phyloP scores from a whole-genome alignment of 2,797 vertebrate genomes.

The Sphaeramia orbicularis region DNA sequence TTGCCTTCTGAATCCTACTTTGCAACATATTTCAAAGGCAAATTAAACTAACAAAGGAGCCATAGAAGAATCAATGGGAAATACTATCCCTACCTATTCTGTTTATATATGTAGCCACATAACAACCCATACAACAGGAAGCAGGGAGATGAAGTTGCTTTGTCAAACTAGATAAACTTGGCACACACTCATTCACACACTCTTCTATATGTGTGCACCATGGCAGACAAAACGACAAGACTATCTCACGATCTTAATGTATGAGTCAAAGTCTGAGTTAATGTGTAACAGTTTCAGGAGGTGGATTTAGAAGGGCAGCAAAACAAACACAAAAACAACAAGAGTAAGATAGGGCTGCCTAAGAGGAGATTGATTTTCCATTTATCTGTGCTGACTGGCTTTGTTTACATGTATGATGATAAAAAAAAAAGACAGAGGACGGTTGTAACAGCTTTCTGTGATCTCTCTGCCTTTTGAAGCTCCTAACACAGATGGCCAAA shows the following conservation, averaged over 20 bases:
- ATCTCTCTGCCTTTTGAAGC: constrained; percentile 50
- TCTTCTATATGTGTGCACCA: constrained; percentile 9
- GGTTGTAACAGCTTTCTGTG: constrained; percentile 22
- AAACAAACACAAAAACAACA: constrained; percentile 41
- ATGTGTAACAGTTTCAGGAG: constrained; percentile 55
- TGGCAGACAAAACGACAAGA: constrained; percentile 23
- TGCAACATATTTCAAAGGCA: constrained; percentile 39
- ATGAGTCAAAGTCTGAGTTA: constrained; percentile 62
- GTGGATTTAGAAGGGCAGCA: constrained; percentile 21
- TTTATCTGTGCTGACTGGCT: constrained; percentile 41
- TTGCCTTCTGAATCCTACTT: constrained; percentile 30
- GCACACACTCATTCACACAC: constrained; percentile 1
- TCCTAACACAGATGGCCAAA: constrained; percentile 63
- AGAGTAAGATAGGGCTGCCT: not conserved
- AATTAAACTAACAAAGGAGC: constrained; percentile 45
- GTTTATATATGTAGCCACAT: constrained; percentile 14
- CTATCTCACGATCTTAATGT: constrained; percentile 13
- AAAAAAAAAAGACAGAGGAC: constrained; percentile 4
- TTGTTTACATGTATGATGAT: constrained; percentile 29
- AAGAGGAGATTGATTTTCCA: constrained; percentile 58
- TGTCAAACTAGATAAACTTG: not conserved
- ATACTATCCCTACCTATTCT: constrained; percentile 27
- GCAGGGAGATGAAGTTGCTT: not conserved
- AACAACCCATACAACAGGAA: constrained; percentile 29
- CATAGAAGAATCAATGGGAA: constrained; percentile 15